Base-by-base conservation (phyloP, 2,888 invertebrate genomes). In the Seira musarum region DNA sequence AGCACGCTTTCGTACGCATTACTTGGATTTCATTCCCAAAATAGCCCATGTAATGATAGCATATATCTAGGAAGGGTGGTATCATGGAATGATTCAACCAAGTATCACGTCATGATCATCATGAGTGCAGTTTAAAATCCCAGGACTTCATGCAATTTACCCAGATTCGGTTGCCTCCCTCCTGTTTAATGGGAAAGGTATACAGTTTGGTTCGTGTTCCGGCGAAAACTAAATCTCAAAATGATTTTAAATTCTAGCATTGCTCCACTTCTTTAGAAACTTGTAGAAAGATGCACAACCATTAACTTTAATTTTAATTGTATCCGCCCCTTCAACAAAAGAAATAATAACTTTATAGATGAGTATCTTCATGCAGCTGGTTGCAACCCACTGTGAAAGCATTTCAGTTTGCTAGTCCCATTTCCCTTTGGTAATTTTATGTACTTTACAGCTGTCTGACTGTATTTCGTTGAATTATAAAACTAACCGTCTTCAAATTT, bases 361-460 rank as follows among this genome's bases (percentile, higher is more conserved):
- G 40, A 8, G 40, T 40, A 40, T 40, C 40, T 40, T 40, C 40
- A 40, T 40, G 40, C 40, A 40, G 40, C 40, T 40, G 40, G 40
- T 40, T 40, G 40, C 40, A 40, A 8, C 40, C 40, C 40, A 40
- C 40, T 40, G 40, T 40, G 40, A 40, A 40, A 40, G 40, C 40
- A 40, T 13, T 40, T 5, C 40, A 40, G 40, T 40, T 40, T n/a
- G 40, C 5, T 5, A 40, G 40, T 5, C 13, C 40, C 40, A 40
- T 40, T 8, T 5, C 5, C 40, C 40, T 40, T 13, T n/a, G 40
- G 40, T 40, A 67, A 67, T 67, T 49, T 67, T 60, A 69, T 60
- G 60, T 25, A 30, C 30, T 60, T 69, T 69, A 57, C 69, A 69
- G 69, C 69, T 69, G 69, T 60, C 69, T 19, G 13, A 40, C 13